Conservation (phyloP, 2,797 vertebrate species). For the Melanotaenia parkinsoni region DNA sequence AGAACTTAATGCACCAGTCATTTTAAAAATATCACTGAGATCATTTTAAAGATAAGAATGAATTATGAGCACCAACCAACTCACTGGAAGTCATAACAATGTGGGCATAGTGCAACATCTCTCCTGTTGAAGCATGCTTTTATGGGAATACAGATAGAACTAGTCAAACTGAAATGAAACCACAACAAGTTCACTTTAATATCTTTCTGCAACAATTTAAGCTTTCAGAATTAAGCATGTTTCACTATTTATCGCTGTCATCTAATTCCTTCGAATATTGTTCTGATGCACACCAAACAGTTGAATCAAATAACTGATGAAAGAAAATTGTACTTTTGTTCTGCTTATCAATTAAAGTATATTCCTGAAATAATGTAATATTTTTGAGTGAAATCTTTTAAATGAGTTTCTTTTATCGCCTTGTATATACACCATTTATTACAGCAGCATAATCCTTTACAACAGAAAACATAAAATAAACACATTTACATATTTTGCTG, state of each 20-base stretch:
- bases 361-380: not conserved
- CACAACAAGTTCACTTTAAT: not conserved
- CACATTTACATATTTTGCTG: constrained; percentile 78
- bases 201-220: not conserved
- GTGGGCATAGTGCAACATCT: not conserved
- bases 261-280: not conserved
- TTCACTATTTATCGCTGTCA: not conserved
- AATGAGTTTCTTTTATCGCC: constrained; percentile 4
- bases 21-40: not conserved
- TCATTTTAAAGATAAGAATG: not conserved
- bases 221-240: not conserved
- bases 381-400: not conserved
- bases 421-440: constrained; percentile 73
- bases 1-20: not conserved
- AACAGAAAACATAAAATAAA: constrained; percentile 81
- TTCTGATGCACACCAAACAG: not conserved
- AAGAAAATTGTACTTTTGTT: not conserved
- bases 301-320: not conserved
- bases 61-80: not conserved
- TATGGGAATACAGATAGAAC: not conserved
- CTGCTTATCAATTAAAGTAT: not conserved
- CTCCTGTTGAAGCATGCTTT: not conserved
- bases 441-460: constrained; percentile 58
- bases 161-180: not conserved
- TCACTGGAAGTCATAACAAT: not conserved